Conservation (phyloP, 2,113 vertebrate species). For the Centropristis striata region DNA sequence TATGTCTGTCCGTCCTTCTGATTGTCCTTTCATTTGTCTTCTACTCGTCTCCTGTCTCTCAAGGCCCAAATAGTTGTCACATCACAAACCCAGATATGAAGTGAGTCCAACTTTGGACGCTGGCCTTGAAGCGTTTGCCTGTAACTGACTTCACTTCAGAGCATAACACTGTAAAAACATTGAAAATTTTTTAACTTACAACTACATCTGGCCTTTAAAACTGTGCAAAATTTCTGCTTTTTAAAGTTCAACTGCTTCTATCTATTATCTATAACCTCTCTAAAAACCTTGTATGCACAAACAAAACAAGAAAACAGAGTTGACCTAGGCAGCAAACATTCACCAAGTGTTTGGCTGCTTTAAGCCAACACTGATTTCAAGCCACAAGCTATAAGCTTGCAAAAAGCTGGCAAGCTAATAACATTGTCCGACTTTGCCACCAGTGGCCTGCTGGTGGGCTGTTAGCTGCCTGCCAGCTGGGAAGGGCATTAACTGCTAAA, state of each 20-base stretch:
- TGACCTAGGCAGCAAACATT: constrained; percentile 42
- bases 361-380: constrained; percentile 61
- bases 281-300: constrained; percentile 41
- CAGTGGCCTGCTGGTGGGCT: constrained; percentile 67
- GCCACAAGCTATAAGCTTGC: constrained; percentile 56
- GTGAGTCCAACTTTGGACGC: constrained; percentile 4
- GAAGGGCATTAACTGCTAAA: constrained; percentile 79
- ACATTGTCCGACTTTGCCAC: constrained; percentile 76
- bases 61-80: constrained; percentile 38
- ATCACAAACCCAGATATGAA: constrained; percentile 37
- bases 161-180: neutral
- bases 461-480: constrained; percentile 66
- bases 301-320: constrained; percentile 60
- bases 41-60: constrained; percentile 9
- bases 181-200: neutral
- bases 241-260: constrained; percentile 19
- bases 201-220: neutral
- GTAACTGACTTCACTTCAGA: neutral
- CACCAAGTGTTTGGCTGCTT: constrained; percentile 40
- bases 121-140: constrained; percentile 15
- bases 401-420: constrained; percentile 66
- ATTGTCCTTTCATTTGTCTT: constrained; percentile 43
- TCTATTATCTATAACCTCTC: constrained; percentile 54
- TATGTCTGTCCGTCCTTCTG: constrained; percentile 28
- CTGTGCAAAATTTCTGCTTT: neutral